Conservation (phyloP, 2,888 invertebrate species). For the Digitonthophagus gazella region DNA sequence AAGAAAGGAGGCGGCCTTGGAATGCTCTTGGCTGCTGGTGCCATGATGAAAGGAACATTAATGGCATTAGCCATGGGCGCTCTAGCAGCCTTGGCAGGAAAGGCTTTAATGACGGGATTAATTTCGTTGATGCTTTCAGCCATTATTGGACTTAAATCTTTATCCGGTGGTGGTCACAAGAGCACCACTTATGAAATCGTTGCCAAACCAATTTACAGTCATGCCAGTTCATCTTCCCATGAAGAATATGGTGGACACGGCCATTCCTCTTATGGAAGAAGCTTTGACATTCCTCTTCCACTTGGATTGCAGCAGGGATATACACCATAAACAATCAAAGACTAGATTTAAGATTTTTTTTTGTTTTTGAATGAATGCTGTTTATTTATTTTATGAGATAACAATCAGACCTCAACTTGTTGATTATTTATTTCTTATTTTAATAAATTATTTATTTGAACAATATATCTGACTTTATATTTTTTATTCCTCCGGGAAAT, state of each 20-base stretch:
- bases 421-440: constrained; percentile 29
- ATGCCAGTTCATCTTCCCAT: constrained; percentile 64
- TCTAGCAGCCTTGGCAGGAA: constrained; percentile 75
- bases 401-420: constrained; percentile 5
- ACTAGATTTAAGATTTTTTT: constrained; percentile 29
- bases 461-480: background rate
- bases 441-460: constrained; percentile 31
- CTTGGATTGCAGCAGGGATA: constrained; percentile 54
- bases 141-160: constrained; percentile 71
- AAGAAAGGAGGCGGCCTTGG: constrained; percentile 57
- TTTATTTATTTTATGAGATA: too few relatives aligned
- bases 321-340: constrained; percentile 58
- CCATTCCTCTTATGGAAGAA: constrained; percentile 58
- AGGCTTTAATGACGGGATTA: constrained; percentile 78
- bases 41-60: constrained; percentile 66
- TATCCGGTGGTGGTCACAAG: constrained; percentile 66
- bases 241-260: constrained; percentile 55
- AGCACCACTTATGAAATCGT: constrained; percentile 80
- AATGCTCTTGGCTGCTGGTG: constrained; percentile 52
- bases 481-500: background rate
- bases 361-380: constrained; percentile 31
- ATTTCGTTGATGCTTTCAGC: constrained; percentile 77
- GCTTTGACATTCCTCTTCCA: constrained; percentile 51
- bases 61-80: constrained; percentile 72
- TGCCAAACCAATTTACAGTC: constrained; percentile 75